These are phyloP conservation scores for Eugnorisma glareosa DNA, from an alignment of 2,888 invertebrate species.

Conservation along the genomic window DNA sequence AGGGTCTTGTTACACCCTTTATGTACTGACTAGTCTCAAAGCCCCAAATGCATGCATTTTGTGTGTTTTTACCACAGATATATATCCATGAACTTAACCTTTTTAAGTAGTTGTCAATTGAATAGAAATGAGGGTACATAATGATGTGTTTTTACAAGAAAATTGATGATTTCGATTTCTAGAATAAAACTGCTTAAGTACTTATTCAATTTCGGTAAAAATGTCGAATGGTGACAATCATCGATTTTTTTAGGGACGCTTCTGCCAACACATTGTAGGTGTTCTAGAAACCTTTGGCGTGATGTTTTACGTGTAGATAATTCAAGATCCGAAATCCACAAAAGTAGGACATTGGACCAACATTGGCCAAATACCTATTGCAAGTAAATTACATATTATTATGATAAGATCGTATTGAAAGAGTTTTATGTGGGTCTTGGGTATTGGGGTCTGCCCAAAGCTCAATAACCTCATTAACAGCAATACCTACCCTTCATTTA, in stretches of 20 bases:
- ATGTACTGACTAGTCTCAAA: no score
- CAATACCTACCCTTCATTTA: constrained; percentile 22
- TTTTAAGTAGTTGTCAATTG: background rate
- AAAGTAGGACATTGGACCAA: background rate
- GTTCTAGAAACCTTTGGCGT: background rate
- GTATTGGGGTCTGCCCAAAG: no score
- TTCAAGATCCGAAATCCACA: background rate
- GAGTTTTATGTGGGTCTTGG: background rate
- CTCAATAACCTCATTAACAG: constrained; percentile 23
- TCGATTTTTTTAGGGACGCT: background rate
- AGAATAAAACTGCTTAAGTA: background rate
- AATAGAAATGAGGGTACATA: background rate
- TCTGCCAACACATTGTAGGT: background rate
- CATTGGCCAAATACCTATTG: background rate
- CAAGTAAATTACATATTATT: background rate
- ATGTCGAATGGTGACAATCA: background rate
- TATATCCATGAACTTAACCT: no score
- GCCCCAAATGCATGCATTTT: no score
- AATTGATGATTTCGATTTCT: background rate
- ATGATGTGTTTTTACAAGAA: background rate
- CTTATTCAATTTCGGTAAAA: background rate
- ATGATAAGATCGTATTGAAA: background rate
- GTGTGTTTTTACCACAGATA: no score
- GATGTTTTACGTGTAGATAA: background rate
- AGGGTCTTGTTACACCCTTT: no score